These are phyloP conservation scores for Hipparchia sbordonii DNA, from an alignment of 2,888 invertebrate genomes.

Conservation along the genomic window DNA sequence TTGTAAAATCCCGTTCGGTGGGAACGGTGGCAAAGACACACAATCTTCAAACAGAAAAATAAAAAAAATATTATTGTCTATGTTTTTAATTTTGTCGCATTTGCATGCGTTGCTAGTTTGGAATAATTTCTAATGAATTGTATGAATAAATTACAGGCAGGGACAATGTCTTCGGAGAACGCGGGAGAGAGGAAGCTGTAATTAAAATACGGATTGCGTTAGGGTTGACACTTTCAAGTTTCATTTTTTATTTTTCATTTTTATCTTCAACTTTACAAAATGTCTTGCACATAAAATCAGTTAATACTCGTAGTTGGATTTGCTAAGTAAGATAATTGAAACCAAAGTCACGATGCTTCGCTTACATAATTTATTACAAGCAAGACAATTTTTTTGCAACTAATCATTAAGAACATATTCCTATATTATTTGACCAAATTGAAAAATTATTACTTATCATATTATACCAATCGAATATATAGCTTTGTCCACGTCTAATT, in stretches of 20 bases:
- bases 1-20: constrained; percentile 62
- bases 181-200: constrained; percentile 71
- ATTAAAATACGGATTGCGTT: constrained; percentile 59
- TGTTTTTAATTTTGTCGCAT: constrained; percentile 66
- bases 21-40: constrained; percentile 72
- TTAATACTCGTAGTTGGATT: too few species aligned
- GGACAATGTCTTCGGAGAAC: constrained; percentile 72
- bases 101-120: constrained; percentile 66
- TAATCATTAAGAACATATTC: too few species aligned
- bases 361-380: too few species aligned
- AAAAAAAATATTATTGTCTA: constrained; percentile 67
- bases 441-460: too few species aligned
- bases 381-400: too few species aligned
- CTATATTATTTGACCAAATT: too few species aligned
- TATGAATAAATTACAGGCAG: constrained; percentile 72
- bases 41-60: constrained; percentile 48
- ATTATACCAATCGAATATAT: too few species aligned
- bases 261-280: too few species aligned
- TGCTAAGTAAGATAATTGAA: too few species aligned
- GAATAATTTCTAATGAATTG: constrained; percentile 69
- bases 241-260: background rate
- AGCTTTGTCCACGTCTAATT: too few species aligned
- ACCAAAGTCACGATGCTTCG: too few species aligned
- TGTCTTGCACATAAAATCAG: too few species aligned
- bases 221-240: constrained; percentile 39